Evolutionary conservation across 1,140 invertebrate genomes (phyloP), one percentile per base, ranked within the genome.

Genomic region (Vanessa tameamea): DNA sequence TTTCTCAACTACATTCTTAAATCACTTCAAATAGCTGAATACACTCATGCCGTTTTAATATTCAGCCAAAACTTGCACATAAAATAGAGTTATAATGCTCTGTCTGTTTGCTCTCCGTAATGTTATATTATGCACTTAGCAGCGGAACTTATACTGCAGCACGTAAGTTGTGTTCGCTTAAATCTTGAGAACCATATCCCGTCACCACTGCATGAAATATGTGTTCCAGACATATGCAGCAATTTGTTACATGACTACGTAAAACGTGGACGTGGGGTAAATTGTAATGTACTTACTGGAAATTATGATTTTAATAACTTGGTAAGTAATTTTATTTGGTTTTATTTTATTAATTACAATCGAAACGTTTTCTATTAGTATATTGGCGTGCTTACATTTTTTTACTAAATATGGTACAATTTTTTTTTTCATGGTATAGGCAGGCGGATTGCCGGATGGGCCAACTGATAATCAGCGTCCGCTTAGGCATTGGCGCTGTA

Each of bases 81-180:
- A 57, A 57, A 50, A 57, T 57, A 23, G 53, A 57, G 53, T 57
- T 57, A 57, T 57, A 57, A 57, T 23, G 20, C 23, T 23, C 16
- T 57, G 53, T 57, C 53, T 57, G 53, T 57, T 57, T 57, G 53
- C 53, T 23, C 53, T 57, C 20, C 16, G 53, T 57, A 57, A 23
- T 57, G 53, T 57, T 57, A 57, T 57, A 57, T 20, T 57, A 57
- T 57, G 53, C 53, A 57, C 53, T 57, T 57, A 57, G 53, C 53
- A 23, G 20, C 53, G 53, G 53, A 57, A 57, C 53, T 57, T 57
- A 57, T 57, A 57, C 53, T 26, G 53, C 9, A 57, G 53, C 53
- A 57, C 53, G 53, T 57, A 57, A 57, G 53, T 57, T 57, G 53
- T 57, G 15, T 50, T 23, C 53, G 53, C 53, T 57, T 57, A 57